These are phyloP conservation scores for Achatina immaculata DNA, from an alignment of 1,140 invertebrate genomes.

Conservation along the genomic window DNA sequence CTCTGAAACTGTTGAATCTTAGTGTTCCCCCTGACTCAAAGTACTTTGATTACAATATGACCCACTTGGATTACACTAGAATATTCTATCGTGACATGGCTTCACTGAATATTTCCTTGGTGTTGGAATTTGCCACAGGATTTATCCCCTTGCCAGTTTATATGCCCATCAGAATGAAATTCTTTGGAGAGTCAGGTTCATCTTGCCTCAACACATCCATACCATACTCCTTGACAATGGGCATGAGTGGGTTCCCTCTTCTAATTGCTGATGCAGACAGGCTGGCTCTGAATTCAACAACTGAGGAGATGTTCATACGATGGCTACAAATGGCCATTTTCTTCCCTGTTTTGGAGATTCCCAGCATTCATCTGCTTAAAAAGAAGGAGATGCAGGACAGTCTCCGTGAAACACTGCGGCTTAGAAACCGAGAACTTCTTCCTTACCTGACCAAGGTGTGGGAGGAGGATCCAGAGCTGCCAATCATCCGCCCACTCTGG, in stretches of 20 bases:
- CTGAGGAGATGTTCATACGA: conserved; percentile 85
- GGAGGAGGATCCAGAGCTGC: conserved; percentile 41
- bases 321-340: conserved; percentile 90
- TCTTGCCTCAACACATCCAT: conserved; percentile 74
- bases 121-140: conserved; percentile 45
- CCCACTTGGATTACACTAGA: conserved; percentile 46
- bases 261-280: conserved; percentile 93
- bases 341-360: conserved; percentile 89
- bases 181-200: conserved; percentile 29
- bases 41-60: conserved; percentile 46
- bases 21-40: conserved; percentile 42
- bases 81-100: conserved; percentile 41
- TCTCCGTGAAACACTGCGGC: conserved; percentile 76
- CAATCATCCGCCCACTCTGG: conserved; percentile 87
- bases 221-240: conserved; percentile 84
- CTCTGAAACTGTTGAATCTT: conserved; percentile 46
- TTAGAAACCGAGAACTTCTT: conserved; percentile 76
- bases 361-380: conserved; percentile 85
- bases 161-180: conserved; percentile 36
- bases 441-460: conserved; percentile 38
- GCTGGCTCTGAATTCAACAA: conserved; percentile 81
- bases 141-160: conserved; percentile 44
- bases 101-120: conserved; percentile 41
- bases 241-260: conserved; percentile 85
- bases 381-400: conserved; percentile 79